Evolutionary conservation across 2,113 vertebrate genomes (phyloP), one percentile per base, ranked within the genome.

Genomic region (Cyprinodon tularosa): DNA sequence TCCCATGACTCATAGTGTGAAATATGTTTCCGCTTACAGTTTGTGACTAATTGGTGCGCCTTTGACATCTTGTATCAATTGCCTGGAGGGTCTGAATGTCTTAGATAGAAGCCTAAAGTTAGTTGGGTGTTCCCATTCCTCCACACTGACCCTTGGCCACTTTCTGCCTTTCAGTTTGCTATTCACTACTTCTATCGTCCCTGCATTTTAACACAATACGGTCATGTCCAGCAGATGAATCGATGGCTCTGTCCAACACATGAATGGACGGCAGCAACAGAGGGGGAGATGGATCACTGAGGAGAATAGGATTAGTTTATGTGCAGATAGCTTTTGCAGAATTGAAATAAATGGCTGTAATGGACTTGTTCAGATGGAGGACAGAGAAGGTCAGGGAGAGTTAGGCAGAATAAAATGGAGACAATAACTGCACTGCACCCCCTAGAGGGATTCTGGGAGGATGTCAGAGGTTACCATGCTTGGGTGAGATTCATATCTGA

Each of bases 191-290:
- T 74, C 13, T 82, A 78, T 78, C 86, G 67, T 88, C 86, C 77
- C 74, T 48, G 50, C 90, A 92, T 93, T 92, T 89, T 91, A 50
- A 68, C 80, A 78, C 86, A 88, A 86, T 92, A 87, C 44, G n/a
- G 86, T 92, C 87, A 93, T 39, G 86, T 93, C 90, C 88, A 83
- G 80, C 72, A 57, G 22, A 92, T 93, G 90, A 93, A 93, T 93
- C 76, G 75, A 77, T 72, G 82, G 80, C 90, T 91, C 87, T 93
- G 92, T 93, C 86, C 22, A 12, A 62, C 22, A 63, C 73, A 74
- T 89, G 92, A 92, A 93, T 92, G 81, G 85, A 85, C 20, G 76
- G 69, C 63, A 80, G 66, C 66, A 10, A 65, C 84, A 62, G 77
- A 62, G 80, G 76, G 82, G 84, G 50, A 57, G 87, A 87, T 71